Evolutionary conservation across 1,140 invertebrate species (phyloP).

Genomic region (Stegodyphus dumicola): DNA sequence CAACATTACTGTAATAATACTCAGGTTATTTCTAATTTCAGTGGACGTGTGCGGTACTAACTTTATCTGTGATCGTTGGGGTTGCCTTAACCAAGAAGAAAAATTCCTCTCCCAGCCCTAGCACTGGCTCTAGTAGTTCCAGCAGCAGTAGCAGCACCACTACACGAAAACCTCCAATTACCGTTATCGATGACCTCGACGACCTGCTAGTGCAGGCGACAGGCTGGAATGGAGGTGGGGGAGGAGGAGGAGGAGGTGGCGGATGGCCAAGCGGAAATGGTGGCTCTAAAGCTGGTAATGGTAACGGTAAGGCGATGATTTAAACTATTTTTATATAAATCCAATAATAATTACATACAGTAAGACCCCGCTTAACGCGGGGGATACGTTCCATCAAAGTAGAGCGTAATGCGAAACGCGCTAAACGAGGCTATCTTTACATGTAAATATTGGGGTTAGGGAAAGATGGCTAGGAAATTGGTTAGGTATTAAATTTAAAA

Average conservation of each 20-base stretch:
- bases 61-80: constrained; percentile 34
- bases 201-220: constrained; percentile 51
- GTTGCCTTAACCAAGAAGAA: constrained; percentile 54
- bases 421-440: too few relatives aligned
- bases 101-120: not conserved
- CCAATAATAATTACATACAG: too few relatives aligned
- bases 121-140: not conserved
- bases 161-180: constrained; percentile 35
- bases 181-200: constrained; percentile 40
- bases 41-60: constrained; percentile 49
- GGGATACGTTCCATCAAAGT: too few relatives aligned
- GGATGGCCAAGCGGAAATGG: constrained; percentile 27
- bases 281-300: constrained; percentile 8
- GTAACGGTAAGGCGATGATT: not conserved
- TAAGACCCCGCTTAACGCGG: too few relatives aligned
- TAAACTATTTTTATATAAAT: too few relatives aligned
- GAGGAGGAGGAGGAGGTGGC: constrained; percentile 30
- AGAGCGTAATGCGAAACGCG: too few relatives aligned
- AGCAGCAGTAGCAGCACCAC: constrained; percentile 12
- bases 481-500: too few relatives aligned
- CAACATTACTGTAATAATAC: too few relatives aligned
- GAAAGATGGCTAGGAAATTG: too few relatives aligned
- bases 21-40: not conserved
- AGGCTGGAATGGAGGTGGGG: constrained; percentile 30
- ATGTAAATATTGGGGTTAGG: too few relatives aligned